Conservation (phyloP, 2,797 vertebrate species). For the Distichodus sexfasciatus region DNA sequence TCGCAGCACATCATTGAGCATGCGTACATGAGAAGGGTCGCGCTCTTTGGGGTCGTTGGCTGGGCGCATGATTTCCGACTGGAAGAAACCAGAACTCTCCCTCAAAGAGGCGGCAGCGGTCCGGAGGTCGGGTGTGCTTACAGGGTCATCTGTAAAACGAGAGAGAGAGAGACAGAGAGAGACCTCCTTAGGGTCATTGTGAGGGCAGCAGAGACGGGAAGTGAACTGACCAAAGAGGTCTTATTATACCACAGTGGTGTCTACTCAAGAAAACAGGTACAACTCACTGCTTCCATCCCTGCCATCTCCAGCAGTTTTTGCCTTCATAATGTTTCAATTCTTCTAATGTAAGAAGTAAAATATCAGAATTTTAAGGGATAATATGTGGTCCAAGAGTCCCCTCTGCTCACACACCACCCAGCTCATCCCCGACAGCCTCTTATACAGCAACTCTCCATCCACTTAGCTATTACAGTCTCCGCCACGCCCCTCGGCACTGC, state of each 20-base stretch:
- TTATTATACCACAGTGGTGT: too few relatives aligned
- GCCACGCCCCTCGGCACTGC: conserved; percentile 3
- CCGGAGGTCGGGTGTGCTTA: conserved; percentile 63
- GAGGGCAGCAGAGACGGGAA: too few relatives aligned
- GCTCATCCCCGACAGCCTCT: conserved; percentile 24
- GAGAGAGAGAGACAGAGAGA: neutral
- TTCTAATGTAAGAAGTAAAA: neutral
- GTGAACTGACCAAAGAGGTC: too few relatives aligned
- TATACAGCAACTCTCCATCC: conserved; percentile 30
- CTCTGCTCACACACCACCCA: neutral
- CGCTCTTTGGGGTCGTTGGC: conserved; percentile 90
- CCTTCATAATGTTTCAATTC: neutral
- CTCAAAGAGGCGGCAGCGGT: conserved; percentile 73
- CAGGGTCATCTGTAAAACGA: conserved; percentile 46
- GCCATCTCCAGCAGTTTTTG: neutral
- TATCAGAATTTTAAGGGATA: neutral
- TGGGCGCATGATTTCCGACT: conserved; percentile 92
- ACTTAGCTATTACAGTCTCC: conserved; percentile 5
- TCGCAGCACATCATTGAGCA: conserved; percentile 91
- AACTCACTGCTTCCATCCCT: neutral
- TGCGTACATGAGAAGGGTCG: conserved; percentile 81
- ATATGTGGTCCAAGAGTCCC: conserved; percentile 9
- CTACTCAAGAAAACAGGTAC: too few relatives aligned
- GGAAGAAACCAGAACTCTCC: conserved; percentile 84
- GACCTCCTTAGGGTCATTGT: neutral